Conservation (phyloP, 2,888 invertebrate species). For the Dasypogon diadema region DNA sequence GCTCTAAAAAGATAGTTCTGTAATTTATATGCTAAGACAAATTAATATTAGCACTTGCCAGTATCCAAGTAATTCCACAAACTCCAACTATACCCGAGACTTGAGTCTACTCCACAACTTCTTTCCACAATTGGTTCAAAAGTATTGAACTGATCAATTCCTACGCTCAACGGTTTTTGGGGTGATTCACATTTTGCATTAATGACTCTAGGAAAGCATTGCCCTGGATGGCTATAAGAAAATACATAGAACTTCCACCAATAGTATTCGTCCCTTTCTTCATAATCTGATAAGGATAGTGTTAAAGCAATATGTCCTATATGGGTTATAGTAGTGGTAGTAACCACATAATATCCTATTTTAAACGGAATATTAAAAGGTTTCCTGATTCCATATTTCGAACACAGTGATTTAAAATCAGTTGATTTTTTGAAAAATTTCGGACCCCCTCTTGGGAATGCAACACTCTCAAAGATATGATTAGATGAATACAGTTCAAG, state of each 20-base stretch:
- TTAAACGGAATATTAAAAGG: constrained; percentile 15
- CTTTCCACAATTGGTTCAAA: constrained; percentile 42
- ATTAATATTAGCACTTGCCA: constrained; percentile 12
- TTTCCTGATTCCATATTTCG: constrained; percentile 18
- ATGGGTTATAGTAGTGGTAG: not conserved
- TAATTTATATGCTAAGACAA: too few relatives aligned
- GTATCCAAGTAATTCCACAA: constrained; percentile 50
- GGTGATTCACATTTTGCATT: constrained; percentile 33
- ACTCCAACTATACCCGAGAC: constrained; percentile 40
- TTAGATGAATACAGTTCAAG: constrained; percentile 35
- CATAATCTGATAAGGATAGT: constrained; percentile 25
- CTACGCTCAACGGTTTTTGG: constrained; percentile 2
- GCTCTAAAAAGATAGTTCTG: not conserved
- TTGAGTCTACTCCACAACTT: constrained; percentile 48
- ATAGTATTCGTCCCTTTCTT: constrained; percentile 8
- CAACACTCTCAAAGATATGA: constrained; percentile 39
- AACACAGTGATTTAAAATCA: constrained; percentile 22
- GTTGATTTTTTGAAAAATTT: constrained; percentile 21
- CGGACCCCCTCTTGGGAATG: constrained; percentile 21
- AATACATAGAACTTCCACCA: constrained; percentile 13
- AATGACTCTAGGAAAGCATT: constrained; percentile 47
- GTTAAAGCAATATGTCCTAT: constrained; percentile 17
- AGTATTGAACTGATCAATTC: constrained; percentile 29
- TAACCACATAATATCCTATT: constrained; percentile 31
- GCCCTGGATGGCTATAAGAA: not conserved